Evolutionary conservation across 2,888 invertebrate species (phyloP).

Genomic region (Lasioglossum calceatum): DNA sequence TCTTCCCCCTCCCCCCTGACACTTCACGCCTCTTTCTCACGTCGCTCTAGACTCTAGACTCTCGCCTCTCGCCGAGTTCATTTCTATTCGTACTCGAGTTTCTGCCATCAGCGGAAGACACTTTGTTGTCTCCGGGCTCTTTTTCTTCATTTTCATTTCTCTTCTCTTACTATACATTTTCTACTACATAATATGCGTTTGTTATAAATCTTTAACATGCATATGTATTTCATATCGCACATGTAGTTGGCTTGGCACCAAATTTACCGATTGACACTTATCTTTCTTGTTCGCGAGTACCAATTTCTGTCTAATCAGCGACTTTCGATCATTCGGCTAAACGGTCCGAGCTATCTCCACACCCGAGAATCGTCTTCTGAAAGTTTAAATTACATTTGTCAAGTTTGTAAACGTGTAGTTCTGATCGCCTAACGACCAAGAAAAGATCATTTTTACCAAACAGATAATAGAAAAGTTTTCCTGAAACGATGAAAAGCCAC

Average conservation of each 20-base stretch:
- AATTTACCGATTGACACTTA: constrained; percentile 50
- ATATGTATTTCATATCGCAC: background rate
- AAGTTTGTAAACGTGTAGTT: constrained; percentile 12
- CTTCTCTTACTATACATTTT: too few relatives aligned
- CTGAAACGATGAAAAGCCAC: background rate
- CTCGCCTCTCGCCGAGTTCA: background rate
- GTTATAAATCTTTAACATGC: too few relatives aligned
- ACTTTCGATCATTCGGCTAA: constrained; percentile 53
- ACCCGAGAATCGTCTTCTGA: constrained; percentile 29
- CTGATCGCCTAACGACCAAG: background rate
- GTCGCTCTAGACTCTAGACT: background rate
- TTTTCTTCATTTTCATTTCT: background rate
- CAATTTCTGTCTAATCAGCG: constrained; percentile 57
- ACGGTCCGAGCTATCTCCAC: constrained; percentile 32
- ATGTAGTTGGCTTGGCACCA: constrained; percentile 55
- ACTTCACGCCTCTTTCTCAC: constrained; percentile 32
- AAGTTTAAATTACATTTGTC: constrained; percentile 49
- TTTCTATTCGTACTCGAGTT: too few relatives aligned
- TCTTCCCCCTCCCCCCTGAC: background rate
- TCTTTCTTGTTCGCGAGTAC: constrained; percentile 29
- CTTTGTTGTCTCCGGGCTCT: too few relatives aligned
- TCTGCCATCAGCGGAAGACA: too few relatives aligned
- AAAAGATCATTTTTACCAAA: background rate
- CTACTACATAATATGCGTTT: too few relatives aligned
- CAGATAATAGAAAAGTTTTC: background rate